Conservation (phyloP, 2,113 vertebrate genomes). For the Salvelinus sp. region DNA sequence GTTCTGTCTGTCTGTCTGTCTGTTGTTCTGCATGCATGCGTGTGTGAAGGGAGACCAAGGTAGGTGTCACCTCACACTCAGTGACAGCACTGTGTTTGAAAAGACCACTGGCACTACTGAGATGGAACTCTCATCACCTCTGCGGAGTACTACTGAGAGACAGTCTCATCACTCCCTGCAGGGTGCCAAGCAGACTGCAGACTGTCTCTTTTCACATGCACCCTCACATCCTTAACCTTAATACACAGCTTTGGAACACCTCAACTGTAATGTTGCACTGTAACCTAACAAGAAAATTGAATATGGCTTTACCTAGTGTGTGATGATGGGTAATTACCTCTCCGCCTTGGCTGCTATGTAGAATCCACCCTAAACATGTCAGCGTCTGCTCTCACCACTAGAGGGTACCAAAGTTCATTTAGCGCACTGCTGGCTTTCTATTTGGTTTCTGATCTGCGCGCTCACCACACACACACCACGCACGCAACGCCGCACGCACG, state of each 20-base stretch:
- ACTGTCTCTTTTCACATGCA: not conserved
- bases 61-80: not conserved
- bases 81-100: not conserved
- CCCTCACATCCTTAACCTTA: not conserved
- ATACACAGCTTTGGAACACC: not conserved
- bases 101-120: not conserved
- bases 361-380: not conserved
- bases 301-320: not conserved
- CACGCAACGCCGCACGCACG: too few relatives aligned
- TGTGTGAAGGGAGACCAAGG: not conserved
- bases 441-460: not conserved
- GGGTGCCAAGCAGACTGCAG: not conserved
- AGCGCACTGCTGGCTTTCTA: not conserved
- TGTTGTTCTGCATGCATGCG: not conserved
- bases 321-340: not conserved
- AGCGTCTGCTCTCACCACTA: conserved; percentile 10
- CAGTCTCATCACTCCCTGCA: not conserved
- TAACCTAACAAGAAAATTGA: not conserved
- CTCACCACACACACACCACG: too few relatives aligned
- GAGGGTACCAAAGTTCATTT: conserved; percentile 19
- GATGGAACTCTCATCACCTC: not conserved
- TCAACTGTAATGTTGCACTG: not conserved
- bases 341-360: not conserved
- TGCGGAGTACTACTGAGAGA: not conserved
- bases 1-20: not conserved